phyloP scores from a whole-genome alignment of 2,888 invertebrate genomes.

The Sinopyrophorus schimmeli region DNA sequence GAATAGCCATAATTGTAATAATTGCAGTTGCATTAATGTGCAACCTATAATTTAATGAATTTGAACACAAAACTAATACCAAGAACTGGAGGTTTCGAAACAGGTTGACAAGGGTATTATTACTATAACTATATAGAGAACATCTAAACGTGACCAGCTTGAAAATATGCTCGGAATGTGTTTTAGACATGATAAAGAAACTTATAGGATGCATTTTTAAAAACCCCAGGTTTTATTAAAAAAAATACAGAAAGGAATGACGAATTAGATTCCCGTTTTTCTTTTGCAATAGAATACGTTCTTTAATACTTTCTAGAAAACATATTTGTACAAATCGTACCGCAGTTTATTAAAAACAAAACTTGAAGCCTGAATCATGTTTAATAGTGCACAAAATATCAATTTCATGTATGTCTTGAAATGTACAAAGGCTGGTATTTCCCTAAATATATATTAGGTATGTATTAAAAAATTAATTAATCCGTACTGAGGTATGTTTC shows the following conservation, averaged over 20 bases:
- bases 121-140: conserved; percentile 34
- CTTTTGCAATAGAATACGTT: too few relatives aligned
- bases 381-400: too few relatives aligned
- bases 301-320: too few relatives aligned
- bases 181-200: conserved; percentile 31
- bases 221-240: conserved; percentile 28
- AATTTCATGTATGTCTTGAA: too few relatives aligned
- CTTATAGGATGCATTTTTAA: conserved; percentile 30
- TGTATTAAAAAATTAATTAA: too few relatives aligned
- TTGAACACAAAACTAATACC: conserved; percentile 30
- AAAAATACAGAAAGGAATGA: conserved; percentile 14
- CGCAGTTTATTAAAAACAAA: too few relatives aligned
- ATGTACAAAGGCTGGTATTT: too few relatives aligned
- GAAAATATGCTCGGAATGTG: conserved; percentile 31
- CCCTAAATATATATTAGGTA: too few relatives aligned
- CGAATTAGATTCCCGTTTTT: conserved; percentile 17
- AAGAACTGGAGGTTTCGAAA: conserved; percentile 29
- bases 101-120: conserved; percentile 34
- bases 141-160: conserved; percentile 31
- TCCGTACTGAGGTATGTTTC: too few relatives aligned
- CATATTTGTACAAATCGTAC: too few relatives aligned
- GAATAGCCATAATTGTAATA: conserved; percentile 21
- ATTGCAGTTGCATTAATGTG: conserved; percentile 25
- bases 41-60: conserved; percentile 31
- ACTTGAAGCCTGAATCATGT: too few relatives aligned